Percentiles rank a stretch among this genome's conserved stretches.
Conservation (phyloP, 1,140 invertebrate genomes). For the Pomacea maculata region DNA sequence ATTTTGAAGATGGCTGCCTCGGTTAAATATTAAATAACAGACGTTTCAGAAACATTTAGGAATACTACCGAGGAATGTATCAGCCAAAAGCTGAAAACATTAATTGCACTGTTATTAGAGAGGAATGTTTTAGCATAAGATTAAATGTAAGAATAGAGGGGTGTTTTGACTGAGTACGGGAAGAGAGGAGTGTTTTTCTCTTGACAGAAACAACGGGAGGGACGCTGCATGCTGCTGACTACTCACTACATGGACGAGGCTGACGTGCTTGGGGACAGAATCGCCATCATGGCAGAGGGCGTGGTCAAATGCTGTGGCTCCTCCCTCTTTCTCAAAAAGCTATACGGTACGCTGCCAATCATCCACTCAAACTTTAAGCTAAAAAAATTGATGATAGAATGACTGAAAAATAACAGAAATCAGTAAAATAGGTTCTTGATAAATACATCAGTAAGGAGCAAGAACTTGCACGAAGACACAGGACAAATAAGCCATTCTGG, state of each 20-base stretch:
- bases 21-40: too few relatives aligned
- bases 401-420: background rate
- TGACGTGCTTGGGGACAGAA: constrained; percentile 91
- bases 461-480: background rate
- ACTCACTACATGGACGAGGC: constrained; percentile 50
- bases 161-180: too few relatives aligned
- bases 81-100: too few relatives aligned
- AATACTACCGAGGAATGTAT: too few relatives aligned
- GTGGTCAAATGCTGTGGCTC: constrained; percentile 82
- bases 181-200: too few relatives aligned
- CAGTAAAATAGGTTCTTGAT: background rate
- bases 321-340: constrained; percentile 85
- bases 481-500: too few relatives aligned
- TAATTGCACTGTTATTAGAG: too few relatives aligned
- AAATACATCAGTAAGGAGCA: background rate
- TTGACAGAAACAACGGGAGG: constrained; percentile 66
- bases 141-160: too few relatives aligned
- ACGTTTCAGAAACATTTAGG: too few relatives aligned
- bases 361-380: background rate
- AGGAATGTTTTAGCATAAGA: too few relatives aligned
- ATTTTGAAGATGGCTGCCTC: too few relatives aligned
- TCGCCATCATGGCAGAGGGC: constrained; percentile 83
- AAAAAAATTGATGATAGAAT: background rate
- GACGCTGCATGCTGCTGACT: constrained; percentile 79
- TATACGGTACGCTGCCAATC: constrained; percentile 72